Conservation (phyloP, 2,888 invertebrate species). For the Cataglyphis rosenhaueri region DNA sequence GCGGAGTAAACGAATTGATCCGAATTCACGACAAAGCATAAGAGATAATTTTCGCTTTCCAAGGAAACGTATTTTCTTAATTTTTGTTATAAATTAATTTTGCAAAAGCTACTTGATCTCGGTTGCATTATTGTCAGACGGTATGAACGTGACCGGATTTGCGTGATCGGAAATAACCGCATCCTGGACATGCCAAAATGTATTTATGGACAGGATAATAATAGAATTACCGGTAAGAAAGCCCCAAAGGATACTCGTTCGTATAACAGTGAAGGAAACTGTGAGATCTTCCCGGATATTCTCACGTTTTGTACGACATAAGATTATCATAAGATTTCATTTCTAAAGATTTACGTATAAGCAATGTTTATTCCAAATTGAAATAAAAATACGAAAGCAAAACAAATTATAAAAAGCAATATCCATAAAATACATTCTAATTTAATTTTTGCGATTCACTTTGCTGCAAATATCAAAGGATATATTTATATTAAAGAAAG, state of each 20-base stretch:
- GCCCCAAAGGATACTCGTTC: conserved; percentile 52
- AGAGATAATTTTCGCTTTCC: neutral
- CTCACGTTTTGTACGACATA: neutral
- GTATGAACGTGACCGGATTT: conserved; percentile 7
- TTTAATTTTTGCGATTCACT: neutral
- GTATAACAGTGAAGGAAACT: neutral
- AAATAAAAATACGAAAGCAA: neutral
- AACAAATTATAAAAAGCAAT: neutral
- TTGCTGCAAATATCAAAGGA: neutral
- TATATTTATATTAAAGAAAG: neutral
- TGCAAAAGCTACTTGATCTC: neutral
- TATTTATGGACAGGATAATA: conserved; percentile 70
- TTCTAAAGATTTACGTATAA: neutral
- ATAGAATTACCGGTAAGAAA: conserved; percentile 65
- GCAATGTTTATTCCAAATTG: neutral
- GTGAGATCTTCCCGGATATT: neutral
- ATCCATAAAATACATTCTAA: neutral
- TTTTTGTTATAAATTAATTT: neutral
- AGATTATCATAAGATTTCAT: neutral
- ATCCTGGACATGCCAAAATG: conserved; percentile 37
- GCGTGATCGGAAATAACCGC: conserved; percentile 9
- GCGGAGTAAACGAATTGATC: neutral
- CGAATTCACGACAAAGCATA: conserved; percentile 4
- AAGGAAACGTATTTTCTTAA: neutral
- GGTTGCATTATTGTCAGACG: neutral